These are phyloP conservation scores for Coelinius sp. DNA, from an alignment of 2,888 invertebrate genomes.

Conservation along the genomic window DNA sequence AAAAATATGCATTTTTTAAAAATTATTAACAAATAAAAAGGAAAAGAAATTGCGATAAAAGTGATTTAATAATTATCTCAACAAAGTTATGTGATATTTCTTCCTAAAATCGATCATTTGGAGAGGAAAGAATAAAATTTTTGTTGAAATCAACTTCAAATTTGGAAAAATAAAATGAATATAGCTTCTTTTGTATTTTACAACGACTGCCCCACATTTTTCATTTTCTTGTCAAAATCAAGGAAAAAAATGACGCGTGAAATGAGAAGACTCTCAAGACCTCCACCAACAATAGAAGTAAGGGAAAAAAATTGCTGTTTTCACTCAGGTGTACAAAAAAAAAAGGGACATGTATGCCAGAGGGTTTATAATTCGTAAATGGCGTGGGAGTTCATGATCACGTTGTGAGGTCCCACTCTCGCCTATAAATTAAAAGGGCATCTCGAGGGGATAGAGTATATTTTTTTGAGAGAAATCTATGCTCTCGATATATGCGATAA, in stretches of 20 bases:
- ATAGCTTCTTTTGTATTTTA: not conserved
- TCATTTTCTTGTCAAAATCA: not conserved
- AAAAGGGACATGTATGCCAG: slow-evolving; percentile 20
- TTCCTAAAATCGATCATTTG: no score
- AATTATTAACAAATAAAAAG: not conserved
- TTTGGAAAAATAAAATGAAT: not conserved
- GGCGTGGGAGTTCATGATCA: slow-evolving; percentile 58
- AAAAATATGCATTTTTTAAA: not conserved
- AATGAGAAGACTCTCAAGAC: slow-evolving; percentile 4
- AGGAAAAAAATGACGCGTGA: slow-evolving; percentile 30
- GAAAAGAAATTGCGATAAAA: no score
- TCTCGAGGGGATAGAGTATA: not conserved
- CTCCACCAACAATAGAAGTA: slow-evolving; percentile 13
- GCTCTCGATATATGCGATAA: slow-evolving; percentile 52
- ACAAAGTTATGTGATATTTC: no score
- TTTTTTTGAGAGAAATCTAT: slow-evolving; percentile 40
- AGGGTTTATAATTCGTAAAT: slow-evolving; percentile 49
- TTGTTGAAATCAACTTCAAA: not conserved
- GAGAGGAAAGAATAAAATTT: not conserved
- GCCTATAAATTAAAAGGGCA: slow-evolving; percentile 20
- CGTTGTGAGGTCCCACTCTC: slow-evolving; percentile 59
- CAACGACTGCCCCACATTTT: not conserved
- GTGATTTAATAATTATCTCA: no score
- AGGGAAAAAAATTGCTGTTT: slow-evolving; percentile 37
- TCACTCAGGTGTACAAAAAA: slow-evolving; percentile 18